Evolutionary conservation across 53 echinoderm and acorn worm species (phyloP), one percentile per base, ranked within the genome.

Genomic region (Holothuria leucospilota): DNA sequence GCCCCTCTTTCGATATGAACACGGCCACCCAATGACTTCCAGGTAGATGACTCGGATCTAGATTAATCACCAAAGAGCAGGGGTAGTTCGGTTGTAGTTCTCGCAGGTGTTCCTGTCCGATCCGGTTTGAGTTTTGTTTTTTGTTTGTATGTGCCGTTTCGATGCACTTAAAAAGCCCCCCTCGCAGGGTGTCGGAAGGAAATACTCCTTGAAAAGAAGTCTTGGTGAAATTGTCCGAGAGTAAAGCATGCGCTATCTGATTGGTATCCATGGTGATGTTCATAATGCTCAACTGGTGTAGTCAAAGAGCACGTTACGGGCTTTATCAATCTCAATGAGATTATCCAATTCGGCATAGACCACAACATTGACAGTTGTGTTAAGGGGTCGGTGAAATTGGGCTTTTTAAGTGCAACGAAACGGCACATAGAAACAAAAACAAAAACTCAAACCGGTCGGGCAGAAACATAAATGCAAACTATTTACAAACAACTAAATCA

Each of bases 271-370:
- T 23, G 27, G 26, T 56, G 52, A 52, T 52, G n/a, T 4, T 39
- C 20, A 27, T 20, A 29, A 27, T 8, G 18, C 26, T 78, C 42
- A 78, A 29, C 78, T 85, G 34, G 77, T 63, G 53, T 84, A 89
- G 51, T 89, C 89, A 78, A 75, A 89, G 29, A 53, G 0, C 8
- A n/a, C n/a, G n/a, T n/a, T n/a, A n/a, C n/a, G n/a, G n/a, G n/a
- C n/a, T n/a, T n/a, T n/a, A n/a, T n/a, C 78, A 28, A 89, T 85
- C 52, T 85, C 90, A 1, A 89, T 66, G 41, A 89, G 68, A 46
- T 89, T 89, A 27, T 89, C 72, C 39, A 89, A 69, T 23, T 89
- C 85, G n/a, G 90, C 90, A 64, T 89, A 89, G 24, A 89, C 78
- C 42, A 90, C 81, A 38, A 90, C 81, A 51, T 90, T 86, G 62